phyloP scores from a whole-genome alignment of 2,113 vertebrate genomes.

The Oreocharis arfaki region DNA sequence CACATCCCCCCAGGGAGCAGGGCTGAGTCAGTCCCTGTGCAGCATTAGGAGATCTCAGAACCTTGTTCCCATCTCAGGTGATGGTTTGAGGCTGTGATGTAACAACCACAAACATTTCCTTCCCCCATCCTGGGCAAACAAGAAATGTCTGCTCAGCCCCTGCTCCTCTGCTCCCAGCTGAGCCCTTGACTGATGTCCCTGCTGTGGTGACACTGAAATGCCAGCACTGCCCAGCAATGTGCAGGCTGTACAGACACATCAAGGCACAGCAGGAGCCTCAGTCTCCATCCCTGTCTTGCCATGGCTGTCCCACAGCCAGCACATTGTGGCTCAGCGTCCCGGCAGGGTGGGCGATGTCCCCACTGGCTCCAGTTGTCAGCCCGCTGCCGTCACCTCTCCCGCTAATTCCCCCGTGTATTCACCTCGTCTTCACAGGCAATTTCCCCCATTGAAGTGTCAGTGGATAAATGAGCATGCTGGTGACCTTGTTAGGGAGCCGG shows the following conservation, averaged over 20 bases:
- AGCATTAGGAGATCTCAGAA: not conserved
- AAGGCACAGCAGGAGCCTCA: rapidly evolving
- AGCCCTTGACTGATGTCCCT: not conserved
- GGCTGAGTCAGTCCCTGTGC: not conserved
- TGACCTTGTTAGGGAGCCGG: conserved; percentile 41
- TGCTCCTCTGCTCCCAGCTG: not conserved
- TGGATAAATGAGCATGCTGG: not conserved
- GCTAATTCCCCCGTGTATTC: not conserved
- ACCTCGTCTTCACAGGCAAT: conserved; percentile 47
- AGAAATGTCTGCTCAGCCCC: not conserved
- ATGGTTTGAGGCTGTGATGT: not conserved
- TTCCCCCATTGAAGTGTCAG: conserved; percentile 53
- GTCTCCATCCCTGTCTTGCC: not conserved
- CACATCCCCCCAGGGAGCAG: rapidly evolving
- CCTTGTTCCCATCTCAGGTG: not conserved
- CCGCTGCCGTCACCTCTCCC: not conserved
- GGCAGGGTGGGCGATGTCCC: rapidly evolving
- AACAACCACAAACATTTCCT: not conserved
- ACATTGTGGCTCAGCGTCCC: rapidly evolving
- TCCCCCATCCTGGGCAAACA: not conserved
- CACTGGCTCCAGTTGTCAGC: not conserved
- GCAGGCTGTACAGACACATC: rapidly evolving
- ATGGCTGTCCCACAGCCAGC: rapidly evolving
- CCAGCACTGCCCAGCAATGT: not conserved
- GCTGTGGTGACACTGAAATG: not conserved